These are phyloP conservation scores for Phenganax subtilis DNA, from an alignment of 92 coral and sea anemone genomes.

Conservation along the genomic window DNA sequence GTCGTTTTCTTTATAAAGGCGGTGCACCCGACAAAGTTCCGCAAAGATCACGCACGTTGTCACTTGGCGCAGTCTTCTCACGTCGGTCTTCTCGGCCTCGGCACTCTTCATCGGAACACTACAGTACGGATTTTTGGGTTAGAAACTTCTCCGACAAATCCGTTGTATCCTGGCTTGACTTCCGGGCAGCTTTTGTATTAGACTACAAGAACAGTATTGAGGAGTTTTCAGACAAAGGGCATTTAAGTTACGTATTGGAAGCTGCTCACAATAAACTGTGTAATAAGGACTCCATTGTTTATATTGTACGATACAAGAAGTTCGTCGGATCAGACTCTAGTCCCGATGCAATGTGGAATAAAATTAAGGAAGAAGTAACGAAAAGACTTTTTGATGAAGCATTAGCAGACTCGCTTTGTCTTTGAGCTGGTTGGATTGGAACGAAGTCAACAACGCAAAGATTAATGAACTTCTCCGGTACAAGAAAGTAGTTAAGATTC, in stretches of 20 bases:
- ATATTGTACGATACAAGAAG: slow-evolving; percentile 17
- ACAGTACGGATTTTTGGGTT: slow-evolving; percentile 41
- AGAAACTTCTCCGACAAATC: slow-evolving; percentile 35
- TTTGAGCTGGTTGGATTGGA: background rate
- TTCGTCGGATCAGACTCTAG: slow-evolving; percentile 23
- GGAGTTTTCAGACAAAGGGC: slow-evolving; percentile 24
- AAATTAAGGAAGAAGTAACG: slow-evolving; percentile 18
- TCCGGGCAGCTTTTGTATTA: slow-evolving; percentile 44
- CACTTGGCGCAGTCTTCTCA: slow-evolving; percentile 22
- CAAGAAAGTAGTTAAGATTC: too few species aligned
- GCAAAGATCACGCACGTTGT: slow-evolving; percentile 3
- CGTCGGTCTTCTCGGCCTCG: background rate
- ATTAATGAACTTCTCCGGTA: too few species aligned
- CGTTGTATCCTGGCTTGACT: slow-evolving; percentile 41
- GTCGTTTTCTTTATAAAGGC: background rate
- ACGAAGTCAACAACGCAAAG: background rate
- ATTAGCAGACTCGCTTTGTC: slow-evolving; percentile 20
- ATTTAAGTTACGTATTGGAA: background rate
- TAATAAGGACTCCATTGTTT: slow-evolving; percentile 20
- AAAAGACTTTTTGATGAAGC: slow-evolving; percentile 22
- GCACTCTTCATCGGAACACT: background rate
- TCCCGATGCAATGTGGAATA: slow-evolving; percentile 32
- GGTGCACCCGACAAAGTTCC: slow-evolving; percentile 1
- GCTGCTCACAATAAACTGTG: slow-evolving; percentile 23
- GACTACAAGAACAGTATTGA: slow-evolving; percentile 31